These are phyloP conservation scores for Daboia siamensis DNA, from an alignment of 2,113 vertebrate species.

Conservation along the genomic window DNA sequence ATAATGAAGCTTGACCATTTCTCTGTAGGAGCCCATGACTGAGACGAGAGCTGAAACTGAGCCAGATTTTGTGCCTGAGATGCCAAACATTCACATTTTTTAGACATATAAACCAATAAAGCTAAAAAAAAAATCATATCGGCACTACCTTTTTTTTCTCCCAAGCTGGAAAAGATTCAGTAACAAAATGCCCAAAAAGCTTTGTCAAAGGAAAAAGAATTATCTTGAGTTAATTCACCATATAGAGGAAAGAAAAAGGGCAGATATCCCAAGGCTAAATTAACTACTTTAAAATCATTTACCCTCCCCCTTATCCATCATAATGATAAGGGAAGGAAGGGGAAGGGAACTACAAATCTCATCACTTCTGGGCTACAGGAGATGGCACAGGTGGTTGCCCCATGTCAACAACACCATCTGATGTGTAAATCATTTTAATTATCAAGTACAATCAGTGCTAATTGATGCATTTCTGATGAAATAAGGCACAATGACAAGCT, in stretches of 20 bases:
- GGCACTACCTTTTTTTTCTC: background rate
- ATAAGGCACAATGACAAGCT: conserved; percentile 30
- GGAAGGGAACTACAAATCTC: conserved; percentile 14
- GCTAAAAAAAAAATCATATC: background rate
- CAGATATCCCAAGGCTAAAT: conserved; percentile 24
- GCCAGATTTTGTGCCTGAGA: background rate
- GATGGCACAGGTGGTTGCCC: conserved; percentile 46
- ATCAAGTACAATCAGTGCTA: conserved; percentile 37
- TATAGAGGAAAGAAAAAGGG: background rate
- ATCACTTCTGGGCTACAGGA: conserved; percentile 34
- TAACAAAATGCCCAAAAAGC: background rate
- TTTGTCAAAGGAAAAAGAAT: background rate
- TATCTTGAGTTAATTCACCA: background rate
- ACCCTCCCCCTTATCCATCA: conserved; percentile 9
- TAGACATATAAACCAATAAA: background rate
- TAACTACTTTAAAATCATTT: conserved; percentile 16
- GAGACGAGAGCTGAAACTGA: background rate
- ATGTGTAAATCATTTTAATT: conserved; percentile 51
- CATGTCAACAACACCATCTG: conserved; percentile 60
- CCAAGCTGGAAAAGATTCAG: background rate
- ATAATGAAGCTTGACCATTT: background rate
- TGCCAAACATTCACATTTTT: background rate
- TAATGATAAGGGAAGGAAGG: conserved; percentile 2
- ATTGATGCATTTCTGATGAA: conserved; percentile 45
- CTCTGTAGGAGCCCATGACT: background rate